These are phyloP conservation scores for Manis pentadactyla DNA, from an alignment of 2,797 vertebrate genomes.

Conservation along the genomic window DNA sequence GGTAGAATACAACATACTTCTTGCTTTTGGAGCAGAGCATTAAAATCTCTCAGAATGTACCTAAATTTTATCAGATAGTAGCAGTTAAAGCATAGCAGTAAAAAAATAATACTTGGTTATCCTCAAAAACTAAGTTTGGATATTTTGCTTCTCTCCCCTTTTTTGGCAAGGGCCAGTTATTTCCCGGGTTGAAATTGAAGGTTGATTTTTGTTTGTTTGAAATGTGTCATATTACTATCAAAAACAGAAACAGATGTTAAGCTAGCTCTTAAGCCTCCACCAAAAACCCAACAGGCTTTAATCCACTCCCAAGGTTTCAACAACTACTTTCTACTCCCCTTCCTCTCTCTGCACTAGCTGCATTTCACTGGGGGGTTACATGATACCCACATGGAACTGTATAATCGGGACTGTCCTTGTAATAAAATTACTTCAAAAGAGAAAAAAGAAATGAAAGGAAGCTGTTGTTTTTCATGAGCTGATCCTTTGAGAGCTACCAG, in stretches of 20 bases:
- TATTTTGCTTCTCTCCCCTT: not conserved
- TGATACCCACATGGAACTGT: not conserved
- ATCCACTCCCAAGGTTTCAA: not conserved
- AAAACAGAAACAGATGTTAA: not conserved
- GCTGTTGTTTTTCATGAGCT: not conserved
- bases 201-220: not conserved
- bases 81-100: not conserved
- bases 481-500: not conserved
- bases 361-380: not conserved
- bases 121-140: constrained; percentile 28
- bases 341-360: not conserved
- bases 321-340: rapidly evolving
- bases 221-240: not conserved
- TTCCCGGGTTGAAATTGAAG: not conserved
- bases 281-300: not conserved
- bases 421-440: constrained; percentile 45
- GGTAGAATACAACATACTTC: not conserved
- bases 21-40: constrained; percentile 25
- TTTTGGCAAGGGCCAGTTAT: not conserved
- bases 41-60: not conserved
- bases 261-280: not conserved
- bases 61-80: not conserved
- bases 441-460: constrained; percentile 40
- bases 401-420: not conserved
- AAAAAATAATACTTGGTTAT: not conserved